Percentiles rank a stretch among this genome's conserved stretches.
phyloP scores from a whole-genome alignment of 2,113 vertebrate genomes.

The Oryzias melastigma region DNA sequence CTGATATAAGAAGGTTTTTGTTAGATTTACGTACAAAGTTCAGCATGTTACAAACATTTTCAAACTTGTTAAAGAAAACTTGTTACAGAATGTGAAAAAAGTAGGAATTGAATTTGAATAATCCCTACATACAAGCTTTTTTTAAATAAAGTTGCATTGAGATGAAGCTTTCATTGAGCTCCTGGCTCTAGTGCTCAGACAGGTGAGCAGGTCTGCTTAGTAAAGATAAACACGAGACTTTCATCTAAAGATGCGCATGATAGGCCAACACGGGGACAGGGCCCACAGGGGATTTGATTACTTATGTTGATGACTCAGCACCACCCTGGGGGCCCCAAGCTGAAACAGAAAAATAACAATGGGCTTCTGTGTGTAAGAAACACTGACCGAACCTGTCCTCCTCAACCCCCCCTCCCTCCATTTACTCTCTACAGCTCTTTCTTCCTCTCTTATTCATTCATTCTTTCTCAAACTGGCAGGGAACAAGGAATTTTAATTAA shows the following conservation, averaged over 20 bases:
- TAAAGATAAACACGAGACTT: conserved; percentile 9
- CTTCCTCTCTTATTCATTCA: conserved; percentile 48
- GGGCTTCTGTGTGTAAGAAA: conserved; percentile 64
- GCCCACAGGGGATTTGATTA: conserved; percentile 59
- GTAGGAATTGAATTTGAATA: too few relatives aligned
- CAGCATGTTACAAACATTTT: too few relatives aligned
- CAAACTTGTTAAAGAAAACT: too few relatives aligned
- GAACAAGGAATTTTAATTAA: conserved; percentile 78
- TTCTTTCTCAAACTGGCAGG: conserved; percentile 52
- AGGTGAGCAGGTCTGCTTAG: conserved; percentile 20
- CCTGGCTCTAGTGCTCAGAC: too few relatives aligned
- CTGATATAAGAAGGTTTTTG: too few relatives aligned
- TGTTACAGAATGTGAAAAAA: too few relatives aligned
- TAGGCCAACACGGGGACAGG: conserved; percentile 10
- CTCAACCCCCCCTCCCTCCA: conserved; percentile 19
- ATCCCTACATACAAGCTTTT: neutral
- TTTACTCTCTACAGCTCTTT: conserved; percentile 26
- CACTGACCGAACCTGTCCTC: conserved; percentile 64
- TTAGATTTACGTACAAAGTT: too few relatives aligned
- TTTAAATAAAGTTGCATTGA: neutral
- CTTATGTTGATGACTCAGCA: conserved; percentile 57
- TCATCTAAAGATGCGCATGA: conserved; percentile 28
- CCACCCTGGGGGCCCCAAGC: conserved; percentile 36
- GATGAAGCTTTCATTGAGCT: neutral
- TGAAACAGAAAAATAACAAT: conserved; percentile 62